A percentile compares a stretch with the other conserved stretches of the same genome.
Conservation (phyloP, 2,113 vertebrate genomes). For the Stigmatopora nigra region DNA sequence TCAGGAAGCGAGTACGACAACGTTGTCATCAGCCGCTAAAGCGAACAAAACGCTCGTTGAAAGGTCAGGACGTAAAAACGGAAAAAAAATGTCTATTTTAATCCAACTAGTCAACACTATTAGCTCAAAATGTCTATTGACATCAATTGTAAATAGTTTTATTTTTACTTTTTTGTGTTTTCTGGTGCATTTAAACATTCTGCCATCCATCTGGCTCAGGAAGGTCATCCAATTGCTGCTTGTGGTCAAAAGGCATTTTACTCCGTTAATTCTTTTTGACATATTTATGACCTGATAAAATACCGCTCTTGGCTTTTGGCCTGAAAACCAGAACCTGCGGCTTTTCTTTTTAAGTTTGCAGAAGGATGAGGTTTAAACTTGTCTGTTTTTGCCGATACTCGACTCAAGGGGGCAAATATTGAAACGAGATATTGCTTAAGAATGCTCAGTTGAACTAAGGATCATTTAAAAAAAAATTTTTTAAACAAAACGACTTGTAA, state of each 20-base stretch:
- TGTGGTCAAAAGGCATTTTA: not conserved
- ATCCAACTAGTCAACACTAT: not conserved
- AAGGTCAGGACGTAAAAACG: constrained; percentile 12
- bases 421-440: not conserved
- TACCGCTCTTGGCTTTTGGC: constrained; percentile 15
- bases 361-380: constrained; percentile 39
- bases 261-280: constrained; percentile 5
- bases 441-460: not conserved
- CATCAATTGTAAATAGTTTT: not conserved
- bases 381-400: constrained; percentile 26
- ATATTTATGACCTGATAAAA: constrained; percentile 36
- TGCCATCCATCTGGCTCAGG: not conserved
- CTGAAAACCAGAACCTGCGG: constrained; percentile 31
- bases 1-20: constrained; percentile 40
- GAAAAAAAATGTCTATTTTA: not conserved
- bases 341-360: constrained; percentile 27
- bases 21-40: constrained; percentile 42
- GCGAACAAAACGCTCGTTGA: constrained; percentile 18
- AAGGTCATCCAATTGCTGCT: not conserved
- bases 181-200: not conserved
- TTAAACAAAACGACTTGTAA: constrained; percentile 5
- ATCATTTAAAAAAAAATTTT: not conserved
- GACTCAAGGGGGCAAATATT: not conserved
- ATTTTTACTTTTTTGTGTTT: not conserved
- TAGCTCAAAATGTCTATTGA: not conserved